phyloP scores from a whole-genome alignment of 2,797 vertebrate genomes.

The Crenuchus spilurus region DNA sequence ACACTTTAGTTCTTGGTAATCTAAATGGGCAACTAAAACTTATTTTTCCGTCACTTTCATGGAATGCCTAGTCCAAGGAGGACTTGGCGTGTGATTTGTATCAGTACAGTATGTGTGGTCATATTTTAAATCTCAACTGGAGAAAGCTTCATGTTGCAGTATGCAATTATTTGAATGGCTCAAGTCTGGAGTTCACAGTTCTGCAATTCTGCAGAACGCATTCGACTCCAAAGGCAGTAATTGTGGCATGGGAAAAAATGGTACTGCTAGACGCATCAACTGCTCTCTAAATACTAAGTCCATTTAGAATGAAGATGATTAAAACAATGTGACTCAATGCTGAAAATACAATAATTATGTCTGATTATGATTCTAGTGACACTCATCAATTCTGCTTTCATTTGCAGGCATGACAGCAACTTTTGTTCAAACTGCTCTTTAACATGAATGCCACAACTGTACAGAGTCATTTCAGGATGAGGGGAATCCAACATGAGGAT shows the following conservation, averaged over 20 bases:
- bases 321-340: background rate
- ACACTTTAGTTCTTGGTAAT: conserved; percentile 20
- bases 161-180: conserved; percentile 40
- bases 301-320: conserved; percentile 19
- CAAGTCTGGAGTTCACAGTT: conserved; percentile 11
- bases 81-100: background rate
- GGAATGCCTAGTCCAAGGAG: background rate
- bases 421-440: conserved; percentile 39
- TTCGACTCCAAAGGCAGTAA: conserved; percentile 11
- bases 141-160: background rate
- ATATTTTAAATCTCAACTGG: conserved; percentile 9
- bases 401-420: conserved; percentile 13
- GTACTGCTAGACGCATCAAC: conserved; percentile 27
- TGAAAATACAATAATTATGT: conserved; percentile 2
- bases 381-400: background rate
- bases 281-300: conserved; percentile 18
- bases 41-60: background rate
- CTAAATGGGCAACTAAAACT: background rate
- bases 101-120: background rate
- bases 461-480: background rate
- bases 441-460: background rate
- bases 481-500: conserved; percentile 9
- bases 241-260: conserved; percentile 1
- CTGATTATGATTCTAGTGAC: conserved; percentile 5
- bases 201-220: conserved; percentile 25